A percentile compares a stretch with the other conserved stretches of the same genome.
These are phyloP conservation scores for Dipodomys spectabilis DNA, from an alignment of 2,113 vertebrate genomes.

Conservation along the genomic window DNA sequence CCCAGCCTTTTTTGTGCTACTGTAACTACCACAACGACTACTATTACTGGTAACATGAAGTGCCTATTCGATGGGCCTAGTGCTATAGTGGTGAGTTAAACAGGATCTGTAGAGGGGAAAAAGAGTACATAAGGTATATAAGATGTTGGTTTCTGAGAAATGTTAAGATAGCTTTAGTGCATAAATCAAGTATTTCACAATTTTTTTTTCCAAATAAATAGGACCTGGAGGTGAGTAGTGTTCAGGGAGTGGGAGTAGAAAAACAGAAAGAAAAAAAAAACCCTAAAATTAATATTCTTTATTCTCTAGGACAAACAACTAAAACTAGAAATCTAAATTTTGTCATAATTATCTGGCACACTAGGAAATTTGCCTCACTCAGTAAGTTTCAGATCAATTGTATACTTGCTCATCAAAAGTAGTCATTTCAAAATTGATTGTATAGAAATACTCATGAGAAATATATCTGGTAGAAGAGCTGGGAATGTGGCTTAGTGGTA, in stretches of 20 bases:
- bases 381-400: not conserved
- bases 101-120: not conserved
- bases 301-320: not conserved
- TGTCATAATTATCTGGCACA: not conserved
- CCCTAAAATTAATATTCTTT: not conserved
- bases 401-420: not conserved
- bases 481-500: too few species aligned
- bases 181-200: not conserved
- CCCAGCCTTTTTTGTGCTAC: too few species aligned
- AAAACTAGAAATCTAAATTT: constrained; percentile 33
- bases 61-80: not conserved
- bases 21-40: not conserved
- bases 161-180: not conserved
- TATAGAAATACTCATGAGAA: not conserved
- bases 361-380: not conserved
- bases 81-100: not conserved
- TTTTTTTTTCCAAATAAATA: constrained; percentile 9
- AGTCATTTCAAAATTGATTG: constrained; percentile 5
- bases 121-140: not conserved
- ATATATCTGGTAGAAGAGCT: too few species aligned
- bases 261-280: not conserved
- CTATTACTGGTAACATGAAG: not conserved
- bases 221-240: not conserved
- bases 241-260: not conserved
- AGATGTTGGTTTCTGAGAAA: constrained; percentile 12